Base-by-base conservation (phyloP, 2,888 invertebrate genomes). In the Bombylius discolor region DNA sequence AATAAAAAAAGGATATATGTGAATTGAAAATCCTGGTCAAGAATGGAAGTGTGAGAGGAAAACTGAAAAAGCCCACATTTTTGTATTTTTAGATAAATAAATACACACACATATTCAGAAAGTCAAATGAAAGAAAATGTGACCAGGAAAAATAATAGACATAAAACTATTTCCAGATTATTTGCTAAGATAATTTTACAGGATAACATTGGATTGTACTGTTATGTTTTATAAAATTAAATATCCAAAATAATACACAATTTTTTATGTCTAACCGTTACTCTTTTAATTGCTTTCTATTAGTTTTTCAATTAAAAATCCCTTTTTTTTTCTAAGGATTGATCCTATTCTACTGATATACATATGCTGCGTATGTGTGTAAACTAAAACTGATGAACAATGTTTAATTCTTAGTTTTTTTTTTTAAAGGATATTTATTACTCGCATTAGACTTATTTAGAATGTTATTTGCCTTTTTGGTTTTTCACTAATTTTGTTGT, bases 151-250 rank as follows among this genome's bases (percentile, higher is more conserved):
- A 56, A 48, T 58, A 58, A 59, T 61, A 56, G 59, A 61, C 61
- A 58, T 58, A 59, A 59, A 61, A 59, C 61, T 61, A 61, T 61
- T 61, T 57, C 49, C 58, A 61, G 61, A 61, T 61, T 59, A 61
- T 59, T 61, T 57, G 56, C 51, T 45, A 46, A 60, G 59, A 60
- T 60, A 60, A 60, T 56, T 59, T 53, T 32, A 39, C 23, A 23
- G 23, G 23, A 23, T 23, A 23, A 23, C 23, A 23, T 23, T 23
- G 23, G 23, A 23, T 23, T 23, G 23, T 23, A 23, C 3, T 23
- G 23, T 23, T 23, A 23, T 23, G 23, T 23, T 23, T 23, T 23
- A 23, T 23, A 23, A 23, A 23, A 23, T 23, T 23, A 23, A 23
- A 23, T 23, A 23, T 23, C 23, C 23, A 23, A 23, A 23, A 23